Percentiles rank a stretch among this genome's conserved stretches.
phyloP scores from a whole-genome alignment of 2,797 vertebrate genomes.

The Clarias platycephalus region DNA sequence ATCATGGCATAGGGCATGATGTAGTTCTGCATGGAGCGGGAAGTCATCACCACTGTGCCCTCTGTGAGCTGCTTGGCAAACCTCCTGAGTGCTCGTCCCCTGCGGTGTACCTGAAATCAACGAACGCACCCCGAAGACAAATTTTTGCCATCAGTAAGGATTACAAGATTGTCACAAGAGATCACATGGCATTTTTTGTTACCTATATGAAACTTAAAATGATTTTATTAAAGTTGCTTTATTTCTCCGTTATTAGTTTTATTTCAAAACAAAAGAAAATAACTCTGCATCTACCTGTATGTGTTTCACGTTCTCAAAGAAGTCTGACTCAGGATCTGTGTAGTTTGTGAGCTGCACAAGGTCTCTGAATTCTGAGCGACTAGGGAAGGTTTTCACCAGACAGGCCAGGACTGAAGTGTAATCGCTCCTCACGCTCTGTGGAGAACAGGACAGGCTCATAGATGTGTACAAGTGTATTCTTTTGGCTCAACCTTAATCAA shows the following conservation, averaged over 20 bases:
- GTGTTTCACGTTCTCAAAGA: conserved; percentile 99
- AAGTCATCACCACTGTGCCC: conserved; percentile 78
- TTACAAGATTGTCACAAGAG: background rate
- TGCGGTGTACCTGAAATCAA: conserved; percentile 78
- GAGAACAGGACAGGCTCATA: background rate
- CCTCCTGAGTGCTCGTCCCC: conserved; percentile 89
- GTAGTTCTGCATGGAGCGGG: conserved; percentile 91
- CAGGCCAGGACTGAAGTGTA: conserved; percentile 89
- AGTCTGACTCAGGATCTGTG: conserved; percentile 92
- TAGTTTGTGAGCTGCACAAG: conserved; percentile 89
- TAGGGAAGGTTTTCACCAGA: conserved; percentile 87
- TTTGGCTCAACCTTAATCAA: background rate
- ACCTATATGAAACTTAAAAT: background rate
- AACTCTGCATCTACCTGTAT: conserved; percentile 82
- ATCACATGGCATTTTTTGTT: background rate
- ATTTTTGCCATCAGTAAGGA: background rate
- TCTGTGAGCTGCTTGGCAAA: conserved; percentile 89
- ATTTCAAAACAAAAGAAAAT: background rate
- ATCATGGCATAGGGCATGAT: conserved; percentile 94
- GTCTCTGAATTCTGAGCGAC: conserved; percentile 85
- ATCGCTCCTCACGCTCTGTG: conserved; percentile 88
- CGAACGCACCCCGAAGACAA: background rate
- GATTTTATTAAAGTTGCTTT: background rate
- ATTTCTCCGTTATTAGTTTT: background rate
- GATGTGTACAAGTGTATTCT: background rate